Evolutionary conservation across 2,797 vertebrate genomes (phyloP).

Genomic region (Anas flavirostris): DNA sequence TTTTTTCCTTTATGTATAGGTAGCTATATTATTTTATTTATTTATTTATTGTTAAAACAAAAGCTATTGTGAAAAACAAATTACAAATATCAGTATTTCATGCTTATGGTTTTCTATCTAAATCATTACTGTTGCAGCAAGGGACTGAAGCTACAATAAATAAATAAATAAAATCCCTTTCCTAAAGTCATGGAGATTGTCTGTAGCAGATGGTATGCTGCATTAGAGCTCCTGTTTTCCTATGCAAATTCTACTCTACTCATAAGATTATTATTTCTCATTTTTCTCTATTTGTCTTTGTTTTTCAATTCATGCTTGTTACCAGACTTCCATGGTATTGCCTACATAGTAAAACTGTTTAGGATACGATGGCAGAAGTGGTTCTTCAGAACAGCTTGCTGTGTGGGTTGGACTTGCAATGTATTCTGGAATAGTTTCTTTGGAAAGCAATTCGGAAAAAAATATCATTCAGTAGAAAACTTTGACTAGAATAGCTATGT

Average conservation of each 20-base stretch:
- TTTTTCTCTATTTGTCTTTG: neutral
- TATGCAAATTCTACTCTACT: neutral
- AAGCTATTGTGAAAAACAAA: neutral
- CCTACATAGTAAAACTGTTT: neutral
- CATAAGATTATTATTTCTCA: neutral
- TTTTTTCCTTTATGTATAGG: neutral
- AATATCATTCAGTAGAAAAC: neutral
- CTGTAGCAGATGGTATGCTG: neutral
- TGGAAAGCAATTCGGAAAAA: neutral
- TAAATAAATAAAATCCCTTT: neutral
- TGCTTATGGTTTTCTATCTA: neutral
- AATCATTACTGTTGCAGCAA: neutral
- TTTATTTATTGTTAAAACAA: accelerated
- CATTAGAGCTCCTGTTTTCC: neutral
- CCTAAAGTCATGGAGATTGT: neutral
- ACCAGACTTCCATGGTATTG: accelerated
- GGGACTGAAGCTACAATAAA: neutral
- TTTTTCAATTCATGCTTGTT: accelerated
- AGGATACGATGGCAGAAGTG: neutral
- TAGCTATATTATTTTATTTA: neutral
- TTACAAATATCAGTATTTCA: neutral
- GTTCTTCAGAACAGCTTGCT: neutral
- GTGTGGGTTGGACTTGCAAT: neutral
- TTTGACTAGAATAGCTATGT: neutral
- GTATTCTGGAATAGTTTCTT: neutral